Evolutionary conservation across 2,113 vertebrate species (phyloP), one percentile per base, ranked within the genome.

Genomic region (Macaca nemestrina): DNA sequence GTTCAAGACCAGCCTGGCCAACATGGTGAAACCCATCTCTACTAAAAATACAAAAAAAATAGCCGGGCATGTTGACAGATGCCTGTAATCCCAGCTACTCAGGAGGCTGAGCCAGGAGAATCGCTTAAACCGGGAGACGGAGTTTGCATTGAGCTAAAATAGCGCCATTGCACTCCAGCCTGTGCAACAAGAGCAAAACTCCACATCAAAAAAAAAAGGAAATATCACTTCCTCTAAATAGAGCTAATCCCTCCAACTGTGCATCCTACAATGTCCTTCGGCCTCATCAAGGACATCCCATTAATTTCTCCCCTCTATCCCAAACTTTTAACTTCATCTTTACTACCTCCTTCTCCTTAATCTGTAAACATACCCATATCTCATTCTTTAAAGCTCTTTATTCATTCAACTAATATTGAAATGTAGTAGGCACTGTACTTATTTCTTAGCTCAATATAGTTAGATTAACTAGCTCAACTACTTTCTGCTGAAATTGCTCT

Each of bases 371-470:
- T 45, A 89, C 38, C 67, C 30, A 75, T 3, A 2, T 73, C 38
- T 97, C 52, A 80, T 86, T 85, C 78, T 97, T 94, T 86, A 79
- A 96, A 96, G 30, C 13, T 67, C 78, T 88, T 76, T 57, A 82
- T 81, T 84, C 48, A 95, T 93, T 95, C 80, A 95, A 84, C 55
- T 94, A 95, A 83, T 40, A 57, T 1, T 92, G 17, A 70, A 95
- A 88, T 70, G 30, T 45, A 27, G 40, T 50, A 59, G 43, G 57
- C 14, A 86, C 22, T 83, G 4, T 23, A 89, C 40, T 40, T 91
- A 10, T 43, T 40, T 45, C 40, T 13, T 81, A 92, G 83, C 22
- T 90, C n/a, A 82, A 32, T 64, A 2, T 59, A 50, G 13, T 88
- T 55, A 96, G 64, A 81, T 67, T 94, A 96, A 94, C 38, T 57